Percentiles rank a stretch among this genome's conserved stretches.
These are phyloP conservation scores for Saxicola maurus DNA, from an alignment of 2,797 vertebrate genomes.

Conservation along the genomic window DNA sequence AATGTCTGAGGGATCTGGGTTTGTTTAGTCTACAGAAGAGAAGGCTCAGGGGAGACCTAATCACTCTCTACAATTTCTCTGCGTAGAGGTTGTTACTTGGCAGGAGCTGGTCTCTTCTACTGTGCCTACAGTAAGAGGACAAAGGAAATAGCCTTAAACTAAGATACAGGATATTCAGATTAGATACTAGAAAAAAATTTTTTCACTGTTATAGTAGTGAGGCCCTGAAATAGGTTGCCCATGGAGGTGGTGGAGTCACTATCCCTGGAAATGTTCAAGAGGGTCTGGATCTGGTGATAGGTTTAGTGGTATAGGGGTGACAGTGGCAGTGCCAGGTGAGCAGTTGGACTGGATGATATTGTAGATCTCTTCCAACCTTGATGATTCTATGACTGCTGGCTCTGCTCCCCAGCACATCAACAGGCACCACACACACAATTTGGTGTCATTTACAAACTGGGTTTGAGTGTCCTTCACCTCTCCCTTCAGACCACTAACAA, in stretches of 20 bases:
- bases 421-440: accelerated
- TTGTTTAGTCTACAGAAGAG: neutral
- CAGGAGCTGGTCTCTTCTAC: neutral
- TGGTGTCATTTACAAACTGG: neutral
- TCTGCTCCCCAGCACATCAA: neutral
- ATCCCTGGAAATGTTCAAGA: neutral
- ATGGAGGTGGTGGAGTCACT: neutral
- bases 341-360: neutral
- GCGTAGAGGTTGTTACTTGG: neutral
- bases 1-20: neutral
- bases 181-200: accelerated
- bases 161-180: no score
- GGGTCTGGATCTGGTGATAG: neutral
- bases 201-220: neutral
- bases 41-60: neutral
- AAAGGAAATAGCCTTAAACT: neutral
- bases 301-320: neutral
- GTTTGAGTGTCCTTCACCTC: neutral
- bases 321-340: neutral
- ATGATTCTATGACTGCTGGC: neutral
- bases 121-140: neutral
- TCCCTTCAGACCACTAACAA: neutral
- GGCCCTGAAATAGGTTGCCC: neutral
- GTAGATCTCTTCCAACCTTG: neutral
- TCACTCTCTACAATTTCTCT: neutral